Evolutionary conservation across 2,113 vertebrate species (phyloP).

Genomic region (Uria aalge): DNA sequence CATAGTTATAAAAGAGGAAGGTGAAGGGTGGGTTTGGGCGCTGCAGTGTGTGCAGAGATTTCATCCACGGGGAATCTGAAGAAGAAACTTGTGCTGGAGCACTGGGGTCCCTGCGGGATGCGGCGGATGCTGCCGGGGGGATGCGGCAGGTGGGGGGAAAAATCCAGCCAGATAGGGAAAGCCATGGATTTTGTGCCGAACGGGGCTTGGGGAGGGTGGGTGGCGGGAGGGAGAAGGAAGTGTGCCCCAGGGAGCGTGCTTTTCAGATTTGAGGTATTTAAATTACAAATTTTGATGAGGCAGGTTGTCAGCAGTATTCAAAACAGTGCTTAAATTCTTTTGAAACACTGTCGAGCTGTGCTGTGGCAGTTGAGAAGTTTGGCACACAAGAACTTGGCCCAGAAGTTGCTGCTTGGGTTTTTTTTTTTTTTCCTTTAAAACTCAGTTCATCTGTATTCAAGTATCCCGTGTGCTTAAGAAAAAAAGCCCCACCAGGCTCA

Average conservation of each 20-base stretch:
- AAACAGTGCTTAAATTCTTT: slow-evolving; percentile 65
- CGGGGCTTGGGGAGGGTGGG: slow-evolving; percentile 23
- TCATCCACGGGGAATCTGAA: not conserved
- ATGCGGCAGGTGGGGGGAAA: not conserved
- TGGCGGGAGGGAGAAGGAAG: not conserved
- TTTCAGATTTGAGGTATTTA: slow-evolving; percentile 67
- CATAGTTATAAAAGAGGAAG: not conserved
- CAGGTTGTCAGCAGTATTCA: slow-evolving; percentile 65
- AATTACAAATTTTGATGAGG: slow-evolving; percentile 73
- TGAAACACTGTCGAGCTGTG: slow-evolving; percentile 55
- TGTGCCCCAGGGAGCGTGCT: slow-evolving; percentile 61
- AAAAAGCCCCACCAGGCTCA: not conserved
- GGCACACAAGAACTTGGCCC: slow-evolving; percentile 52
- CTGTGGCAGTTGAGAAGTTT: slow-evolving; percentile 43
- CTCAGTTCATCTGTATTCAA: slow-evolving; percentile 60
- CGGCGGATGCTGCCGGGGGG: not conserved
- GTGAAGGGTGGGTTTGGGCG: not conserved
- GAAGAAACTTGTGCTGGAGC: not conserved
- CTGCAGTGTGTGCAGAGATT: not conserved
- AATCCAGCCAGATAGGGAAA: not conserved
- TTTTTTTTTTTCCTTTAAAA: not conserved
- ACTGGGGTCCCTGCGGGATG: not conserved
- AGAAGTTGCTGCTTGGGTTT: slow-evolving; percentile 50
- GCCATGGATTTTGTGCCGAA: not conserved
- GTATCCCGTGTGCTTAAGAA: not conserved